Percentiles rank a stretch among this genome's conserved stretches.
phyloP scores from a whole-genome alignment of 92 coral and sea anemone genomes.

The Epizoanthus stellaris region DNA sequence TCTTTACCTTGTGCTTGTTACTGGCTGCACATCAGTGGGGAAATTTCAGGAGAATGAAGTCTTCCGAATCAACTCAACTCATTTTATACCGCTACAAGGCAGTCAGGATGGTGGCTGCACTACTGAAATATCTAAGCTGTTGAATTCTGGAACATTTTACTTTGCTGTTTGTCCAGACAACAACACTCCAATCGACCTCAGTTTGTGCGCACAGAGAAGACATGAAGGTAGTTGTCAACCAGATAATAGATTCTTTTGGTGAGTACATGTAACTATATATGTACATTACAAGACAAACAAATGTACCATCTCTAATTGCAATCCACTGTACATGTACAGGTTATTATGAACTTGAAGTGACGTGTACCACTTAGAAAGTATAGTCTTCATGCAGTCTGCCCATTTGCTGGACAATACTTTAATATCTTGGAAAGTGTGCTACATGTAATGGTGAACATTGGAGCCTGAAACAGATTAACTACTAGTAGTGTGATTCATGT shows the following conservation, averaged over 20 bases:
- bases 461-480: too few species aligned
- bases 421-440: neutral
- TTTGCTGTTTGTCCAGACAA: conserved; percentile 80
- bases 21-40: conserved; percentile 95
- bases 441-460: too few species aligned
- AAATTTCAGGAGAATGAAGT: conserved; percentile 88
- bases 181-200: conserved; percentile 80
- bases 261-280: conserved; percentile 12
- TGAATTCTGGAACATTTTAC: conserved; percentile 95
- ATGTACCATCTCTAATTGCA: neutral
- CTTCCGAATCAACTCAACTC: conserved; percentile 82
- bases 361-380: neutral
- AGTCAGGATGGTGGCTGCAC: conserved; percentile 79
- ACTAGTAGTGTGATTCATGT: neutral
- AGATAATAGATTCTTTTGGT: conserved; percentile 97
- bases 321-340: neutral
- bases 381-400: neutral
- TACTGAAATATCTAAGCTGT: conserved; percentile 87
- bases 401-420: neutral
- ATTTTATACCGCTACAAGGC: conserved; percentile 85
- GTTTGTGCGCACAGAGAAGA: conserved; percentile 87
- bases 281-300: neutral
- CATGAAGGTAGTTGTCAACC: conserved; percentile 85
- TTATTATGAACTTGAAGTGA: too few species aligned
- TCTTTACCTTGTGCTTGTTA: conserved; percentile 89